phyloP scores from a whole-genome alignment of 2,888 invertebrate genomes.

The Cataglyphis livida region DNA sequence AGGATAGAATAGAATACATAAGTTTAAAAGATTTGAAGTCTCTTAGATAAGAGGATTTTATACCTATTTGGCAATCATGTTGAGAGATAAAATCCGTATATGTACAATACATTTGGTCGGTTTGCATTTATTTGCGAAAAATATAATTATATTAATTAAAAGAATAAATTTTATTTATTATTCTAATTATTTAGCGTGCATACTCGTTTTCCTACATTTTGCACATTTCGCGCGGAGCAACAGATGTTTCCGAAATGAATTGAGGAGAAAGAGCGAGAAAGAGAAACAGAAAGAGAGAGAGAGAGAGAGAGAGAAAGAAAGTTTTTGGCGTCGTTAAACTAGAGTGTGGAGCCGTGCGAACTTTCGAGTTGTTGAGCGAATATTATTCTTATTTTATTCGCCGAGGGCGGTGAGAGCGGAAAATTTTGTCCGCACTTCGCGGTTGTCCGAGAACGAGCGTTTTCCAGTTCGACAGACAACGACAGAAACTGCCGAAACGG shows the following conservation, averaged over 20 bases:
- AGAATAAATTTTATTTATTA: neutral
- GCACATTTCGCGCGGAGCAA: constrained; percentile 38
- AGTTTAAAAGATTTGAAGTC: neutral
- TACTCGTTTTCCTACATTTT: constrained; percentile 33
- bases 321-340: constrained; percentile 34
- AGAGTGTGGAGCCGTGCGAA: constrained; percentile 22
- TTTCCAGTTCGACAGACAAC: constrained; percentile 31
- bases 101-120: neutral
- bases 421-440: constrained; percentile 34
- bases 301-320: neutral
- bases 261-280: constrained; percentile 17
- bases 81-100: neutral
- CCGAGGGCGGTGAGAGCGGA: constrained; percentile 20
- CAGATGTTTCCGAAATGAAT: constrained; percentile 44
- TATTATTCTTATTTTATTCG: constrained; percentile 56
- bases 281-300: constrained; percentile 18
- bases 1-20: neutral
- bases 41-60: neutral
- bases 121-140: neutral
- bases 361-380: constrained; percentile 45
- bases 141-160: constrained; percentile 1
- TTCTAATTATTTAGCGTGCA: constrained; percentile 18
- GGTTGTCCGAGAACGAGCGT: constrained; percentile 38
- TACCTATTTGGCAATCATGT: neutral
- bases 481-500: constrained; percentile 19